Base-by-base conservation (phyloP, 2,113 vertebrate species). In the Nymphicus hollandicus region DNA sequence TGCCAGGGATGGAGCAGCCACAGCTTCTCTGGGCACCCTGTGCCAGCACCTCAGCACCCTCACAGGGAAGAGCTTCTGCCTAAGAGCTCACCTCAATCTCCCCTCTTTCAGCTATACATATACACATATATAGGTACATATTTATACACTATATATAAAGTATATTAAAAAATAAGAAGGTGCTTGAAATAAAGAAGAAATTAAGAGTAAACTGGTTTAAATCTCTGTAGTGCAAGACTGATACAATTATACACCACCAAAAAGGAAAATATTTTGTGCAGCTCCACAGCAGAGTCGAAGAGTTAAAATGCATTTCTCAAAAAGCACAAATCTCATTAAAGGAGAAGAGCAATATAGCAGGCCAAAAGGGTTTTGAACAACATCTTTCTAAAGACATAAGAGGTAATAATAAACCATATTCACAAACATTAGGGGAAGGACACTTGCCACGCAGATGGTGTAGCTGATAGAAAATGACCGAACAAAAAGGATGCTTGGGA, bases 21-120 rank as follows among this genome's bases (percentile, higher is more conserved):
- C 39, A 39, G 39, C 39, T 39, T 39, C 39, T 39, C 39, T 39
- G 39, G 39, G 39, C 39, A 39, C 39, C 39, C 39, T 58, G 56
- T 16, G 33, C 22, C 56, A 58, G 33, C 0, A 3, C 33, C 1
- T 58, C 56, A 35, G 33, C 33, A 10, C 22, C 33, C 22, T 13
- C 33, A 35, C 56, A 35, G 33, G 33, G 56, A 58, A 58, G 33
- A 5, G 2, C 56, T 58, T 24, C 13, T 35, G 56, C 56, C 56
- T 35, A 35, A 58, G 22, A 58, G 33, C 56, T 58, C 56, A 35
- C 35, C 22, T 35, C 56, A 16, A 15, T 35, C 22, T 58, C 23
- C 23, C 22, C 13, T 58, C 56, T 58, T 35, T 35, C 56, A 35
- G 33, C 20, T 10, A 35, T 35, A 58, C 16, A 24, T 58, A 58